phyloP scores from a whole-genome alignment of 2,797 vertebrate genomes.

The Argentina silus region DNA sequence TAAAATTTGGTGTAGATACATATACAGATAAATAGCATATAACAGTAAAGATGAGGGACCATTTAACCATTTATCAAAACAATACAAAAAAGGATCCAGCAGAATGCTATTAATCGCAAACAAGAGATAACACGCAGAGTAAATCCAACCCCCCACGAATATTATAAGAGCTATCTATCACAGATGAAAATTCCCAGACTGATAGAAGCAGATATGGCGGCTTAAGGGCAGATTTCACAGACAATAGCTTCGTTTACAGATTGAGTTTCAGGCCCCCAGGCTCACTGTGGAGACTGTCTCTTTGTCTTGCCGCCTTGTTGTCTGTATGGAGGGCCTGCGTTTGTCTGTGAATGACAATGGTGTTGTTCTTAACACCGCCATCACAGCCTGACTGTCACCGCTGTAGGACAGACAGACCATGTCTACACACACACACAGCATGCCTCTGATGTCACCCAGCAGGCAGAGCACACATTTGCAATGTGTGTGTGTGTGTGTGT shows the following conservation, averaged over 20 bases:
- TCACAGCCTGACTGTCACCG: constrained; percentile 48
- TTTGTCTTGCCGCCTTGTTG: constrained; percentile 60
- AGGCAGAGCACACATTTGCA: constrained; percentile 13
- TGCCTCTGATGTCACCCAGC: constrained; percentile 8
- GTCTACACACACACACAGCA: neutral
- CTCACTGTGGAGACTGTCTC: constrained; percentile 45
- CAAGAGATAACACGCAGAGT: neutral
- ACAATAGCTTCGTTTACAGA: constrained; percentile 69
- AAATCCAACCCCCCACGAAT: constrained; percentile 16
- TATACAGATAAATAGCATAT: neutral
- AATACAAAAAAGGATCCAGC: neutral
- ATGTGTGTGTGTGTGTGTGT: neutral
- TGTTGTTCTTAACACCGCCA: constrained; percentile 44
- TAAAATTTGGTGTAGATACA: neutral
- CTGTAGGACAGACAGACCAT: constrained; percentile 12
- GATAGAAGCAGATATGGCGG: constrained; percentile 29
- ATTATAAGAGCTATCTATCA: constrained; percentile 49
- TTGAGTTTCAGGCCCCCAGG: constrained; percentile 54
- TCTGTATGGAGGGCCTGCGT: constrained; percentile 45
- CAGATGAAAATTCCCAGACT: constrained; percentile 44
- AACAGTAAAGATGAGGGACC: neutral
- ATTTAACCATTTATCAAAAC: too few species aligned
- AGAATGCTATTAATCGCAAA: neutral
- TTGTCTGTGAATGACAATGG: constrained; percentile 75
- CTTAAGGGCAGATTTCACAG: constrained; percentile 51